Evolutionary conservation across 1,140 invertebrate species (phyloP), one percentile per base, ranked within the genome.

Genomic region (Plutomurus gul): DNA sequence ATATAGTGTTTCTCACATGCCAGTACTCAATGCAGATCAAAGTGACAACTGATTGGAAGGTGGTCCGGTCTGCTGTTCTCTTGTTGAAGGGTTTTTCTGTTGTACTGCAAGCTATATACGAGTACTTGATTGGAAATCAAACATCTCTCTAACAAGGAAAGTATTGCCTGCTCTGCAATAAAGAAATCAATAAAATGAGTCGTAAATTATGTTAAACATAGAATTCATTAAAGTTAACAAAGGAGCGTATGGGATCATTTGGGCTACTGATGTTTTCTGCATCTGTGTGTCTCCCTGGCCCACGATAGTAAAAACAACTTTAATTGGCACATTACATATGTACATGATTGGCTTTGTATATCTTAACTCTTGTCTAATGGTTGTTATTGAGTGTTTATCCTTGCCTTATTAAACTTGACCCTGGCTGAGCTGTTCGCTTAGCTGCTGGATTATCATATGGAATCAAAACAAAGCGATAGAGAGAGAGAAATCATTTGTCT

Each of bases 331-430:
- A 36, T 70, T 72, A 72, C 70, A 72, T 37, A 27, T 72, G 70
- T 65, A 40, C 70, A 40, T 40, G 36, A 40, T 72, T 72, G 36
- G 36, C 36, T 72, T 72, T 43, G 27, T 40, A 20, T 40, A 72
- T 36, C 56, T 72, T 72, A 72, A 40, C 37, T 72, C 36, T 72
- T 72, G 36, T 40, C 70, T 72, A 72, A 40, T 72, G 39, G 37
- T 22, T 25, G 25, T 72, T 39, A 39, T 72, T 72, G 36, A 20
- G 65, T 40, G 70, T 72, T 72, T 72, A 36, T 40, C 70, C 70
- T 72, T 72, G 70, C 30, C 70, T 36, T 43, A 39, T 37, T 72
- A 72, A 72, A 72, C 70, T 72, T 72, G 70, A 72, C 70, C 70
- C 8, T 72, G 33, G 20, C 36, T 39, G 25, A 36, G 27, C 47